phyloP scores from a whole-genome alignment of 2,113 vertebrate species.

The Varanus komodoensis region DNA sequence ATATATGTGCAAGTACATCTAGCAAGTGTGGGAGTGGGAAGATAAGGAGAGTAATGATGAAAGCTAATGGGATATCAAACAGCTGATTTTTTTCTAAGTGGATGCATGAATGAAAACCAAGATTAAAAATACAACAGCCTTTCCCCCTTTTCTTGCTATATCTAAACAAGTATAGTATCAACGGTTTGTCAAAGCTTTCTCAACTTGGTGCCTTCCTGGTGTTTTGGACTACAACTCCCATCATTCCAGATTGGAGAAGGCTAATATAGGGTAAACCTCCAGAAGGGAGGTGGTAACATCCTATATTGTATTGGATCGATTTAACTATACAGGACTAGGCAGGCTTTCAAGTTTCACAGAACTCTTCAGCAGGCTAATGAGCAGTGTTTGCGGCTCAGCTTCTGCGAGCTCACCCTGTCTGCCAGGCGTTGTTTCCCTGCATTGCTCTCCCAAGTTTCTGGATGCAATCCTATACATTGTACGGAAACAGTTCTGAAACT shows the following conservation, averaged over 20 bases:
- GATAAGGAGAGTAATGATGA: not conserved
- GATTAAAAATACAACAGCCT: not conserved
- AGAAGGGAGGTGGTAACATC: not conserved
- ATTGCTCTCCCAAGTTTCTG: too few species aligned
- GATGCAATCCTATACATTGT: too few species aligned
- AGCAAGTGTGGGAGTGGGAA: not conserved
- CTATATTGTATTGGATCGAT: not conserved
- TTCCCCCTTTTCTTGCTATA: not conserved
- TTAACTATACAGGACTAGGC: not conserved
- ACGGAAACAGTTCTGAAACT: too few species aligned
- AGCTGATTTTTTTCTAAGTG: not conserved
- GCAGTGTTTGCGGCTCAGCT: too few species aligned
- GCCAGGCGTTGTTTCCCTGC: too few species aligned
- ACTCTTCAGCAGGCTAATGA: not conserved
- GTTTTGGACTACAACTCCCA: too few species aligned
- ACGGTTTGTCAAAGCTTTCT: too few species aligned
- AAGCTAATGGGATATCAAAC: not conserved
- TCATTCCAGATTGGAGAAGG: too few species aligned
- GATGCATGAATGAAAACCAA: too few species aligned
- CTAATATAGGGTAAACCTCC: too few species aligned
- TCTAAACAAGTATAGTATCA: not conserved
- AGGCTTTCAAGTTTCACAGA: not conserved
- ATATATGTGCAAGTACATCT: not conserved
- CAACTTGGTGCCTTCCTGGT: too few species aligned
- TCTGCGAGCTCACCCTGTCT: not conserved